Conservation (phyloP, 2,113 vertebrate species). For the Odontesthes bonariensis region DNA sequence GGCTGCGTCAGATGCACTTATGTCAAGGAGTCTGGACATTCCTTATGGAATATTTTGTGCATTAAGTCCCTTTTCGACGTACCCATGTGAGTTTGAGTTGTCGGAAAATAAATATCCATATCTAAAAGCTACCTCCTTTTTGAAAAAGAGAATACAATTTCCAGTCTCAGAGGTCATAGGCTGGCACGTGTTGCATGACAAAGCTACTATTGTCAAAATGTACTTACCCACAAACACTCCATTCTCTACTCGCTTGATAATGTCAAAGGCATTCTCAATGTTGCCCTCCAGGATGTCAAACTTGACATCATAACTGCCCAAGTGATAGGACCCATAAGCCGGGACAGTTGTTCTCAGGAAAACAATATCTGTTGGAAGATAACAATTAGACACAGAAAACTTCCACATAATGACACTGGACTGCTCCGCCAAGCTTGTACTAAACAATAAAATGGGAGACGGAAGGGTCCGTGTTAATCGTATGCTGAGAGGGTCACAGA, state of each 20-base stretch:
- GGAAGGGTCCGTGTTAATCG: slow-evolving; percentile 52
- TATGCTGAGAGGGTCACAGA: slow-evolving; percentile 47
- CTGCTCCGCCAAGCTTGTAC: slow-evolving; percentile 17
- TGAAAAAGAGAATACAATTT: slow-evolving; percentile 62
- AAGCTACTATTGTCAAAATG: slow-evolving; percentile 51
- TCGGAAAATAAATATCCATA: slow-evolving; percentile 36
- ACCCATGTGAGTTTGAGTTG: slow-evolving; percentile 77
- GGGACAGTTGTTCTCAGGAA: slow-evolving; percentile 93
- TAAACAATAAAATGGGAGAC: slow-evolving; percentile 57
- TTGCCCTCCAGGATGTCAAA: slow-evolving; percentile 96
- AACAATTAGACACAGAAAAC: slow-evolving; percentile 56
- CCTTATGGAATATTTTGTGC: slow-evolving; percentile 12
- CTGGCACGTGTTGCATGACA: slow-evolving; percentile 19
- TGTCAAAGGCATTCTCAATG: slow-evolving; percentile 91
- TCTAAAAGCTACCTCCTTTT: slow-evolving; percentile 65
- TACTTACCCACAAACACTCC: slow-evolving; percentile 93
- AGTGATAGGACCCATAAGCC: slow-evolving; percentile 81
- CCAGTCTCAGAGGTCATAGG: slow-evolving; percentile 49
- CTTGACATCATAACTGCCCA: slow-evolving; percentile 90
- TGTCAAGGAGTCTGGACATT: slow-evolving; percentile 44
- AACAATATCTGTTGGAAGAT: slow-evolving; percentile 89
- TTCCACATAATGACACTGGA: slow-evolving; percentile 33
- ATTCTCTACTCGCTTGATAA: slow-evolving; percentile 91
- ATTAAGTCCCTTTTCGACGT: slow-evolving; percentile 19
- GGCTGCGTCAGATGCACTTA: slow-evolving; percentile 53